Evolutionary conservation across 2,113 vertebrate species (phyloP).

Genomic region (Passer domesticus): DNA sequence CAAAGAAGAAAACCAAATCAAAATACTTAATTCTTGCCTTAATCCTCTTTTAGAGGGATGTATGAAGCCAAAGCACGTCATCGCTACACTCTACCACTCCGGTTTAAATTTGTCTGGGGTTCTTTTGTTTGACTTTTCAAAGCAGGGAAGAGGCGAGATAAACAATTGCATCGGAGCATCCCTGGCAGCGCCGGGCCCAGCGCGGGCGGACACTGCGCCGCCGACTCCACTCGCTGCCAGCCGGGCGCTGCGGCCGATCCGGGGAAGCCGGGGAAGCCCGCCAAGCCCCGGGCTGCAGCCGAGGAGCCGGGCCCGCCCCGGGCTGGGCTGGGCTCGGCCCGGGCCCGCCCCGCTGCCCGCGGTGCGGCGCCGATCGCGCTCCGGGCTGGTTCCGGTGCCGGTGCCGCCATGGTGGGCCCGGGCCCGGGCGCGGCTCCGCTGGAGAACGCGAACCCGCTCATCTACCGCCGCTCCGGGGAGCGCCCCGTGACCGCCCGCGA

Average conservation of each 20-base stretch:
- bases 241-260: fast-evolving
- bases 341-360: not conserved
- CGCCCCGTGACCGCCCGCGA: conserved; percentile 79
- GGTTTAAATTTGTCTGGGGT: fast-evolving
- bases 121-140: not conserved
- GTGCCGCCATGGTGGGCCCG: conserved; percentile 30
- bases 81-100: no score
- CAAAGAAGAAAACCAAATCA: not conserved
- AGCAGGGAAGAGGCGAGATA: not conserved
- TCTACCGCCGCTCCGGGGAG: conserved; percentile 81
- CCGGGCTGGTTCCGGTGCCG: not conserved
- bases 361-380: not conserved
- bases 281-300: no score
- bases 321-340: no score
- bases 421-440: conserved; percentile 52
- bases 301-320: no score
- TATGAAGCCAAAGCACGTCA: not conserved
- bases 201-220: fast-evolving
- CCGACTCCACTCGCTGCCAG: not conserved
- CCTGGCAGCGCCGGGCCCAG: not conserved
- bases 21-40: not conserved
- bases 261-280: fast-evolving
- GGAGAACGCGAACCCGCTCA: conserved; percentile 84
- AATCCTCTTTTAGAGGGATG: not conserved
- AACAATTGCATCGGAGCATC: not conserved